Evolutionary conservation across 2,797 vertebrate genomes (phyloP), one percentile per base, ranked within the genome.

Genomic region (Syngnathus acus): DNA sequence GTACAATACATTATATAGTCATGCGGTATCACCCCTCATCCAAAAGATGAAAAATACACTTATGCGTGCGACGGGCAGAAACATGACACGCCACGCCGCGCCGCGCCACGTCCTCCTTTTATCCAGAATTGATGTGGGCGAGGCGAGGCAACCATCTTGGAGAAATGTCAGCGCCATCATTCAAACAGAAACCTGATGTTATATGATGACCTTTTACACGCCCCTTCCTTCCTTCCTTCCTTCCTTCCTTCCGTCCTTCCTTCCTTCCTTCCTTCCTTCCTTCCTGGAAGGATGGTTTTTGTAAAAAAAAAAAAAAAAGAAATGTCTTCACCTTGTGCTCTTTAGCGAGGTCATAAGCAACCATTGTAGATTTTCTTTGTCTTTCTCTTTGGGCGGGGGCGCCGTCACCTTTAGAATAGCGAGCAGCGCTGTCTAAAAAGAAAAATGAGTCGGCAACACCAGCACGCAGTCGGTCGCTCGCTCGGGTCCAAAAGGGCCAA

Each of bases 151-250:
- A 32, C 26, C 26, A 32, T 45, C 60, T 23, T 23, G 4, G n/a
- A 7, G 26, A 62, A 62, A 62, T 62, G 60, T 43, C 60, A 62
- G 60, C 60, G 40, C 60, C 21, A 62, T 62, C 60, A 62, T 45
- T 62, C 60, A 62, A 21, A 62, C 40, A 16, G 60, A 62, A 62
- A 42, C 40, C 16, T 23, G 40, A 8, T 7, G 60, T 62, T 26
- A 14, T 21, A 45, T 1, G 42, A 9, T 62, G 60, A 45, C 60
- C 60, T 62, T 62, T 62, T 45, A 26, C 21, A 45, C 21, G 7
- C 38, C 26, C 13, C 38, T 26, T 26, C 26, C 26, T 26, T 26
- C 26, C 26, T 26, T 26, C 26, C 26, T 26, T 26, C 26, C 26
- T 26, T 26, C 26, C 26, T 26, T 26, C 26, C 26, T 26, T 26